A percentile compares a stretch with the other conserved stretches of the same genome.
Evolutionary conservation across 2,797 vertebrate species (phyloP).

Genomic region (Danio tinwini): DNA sequence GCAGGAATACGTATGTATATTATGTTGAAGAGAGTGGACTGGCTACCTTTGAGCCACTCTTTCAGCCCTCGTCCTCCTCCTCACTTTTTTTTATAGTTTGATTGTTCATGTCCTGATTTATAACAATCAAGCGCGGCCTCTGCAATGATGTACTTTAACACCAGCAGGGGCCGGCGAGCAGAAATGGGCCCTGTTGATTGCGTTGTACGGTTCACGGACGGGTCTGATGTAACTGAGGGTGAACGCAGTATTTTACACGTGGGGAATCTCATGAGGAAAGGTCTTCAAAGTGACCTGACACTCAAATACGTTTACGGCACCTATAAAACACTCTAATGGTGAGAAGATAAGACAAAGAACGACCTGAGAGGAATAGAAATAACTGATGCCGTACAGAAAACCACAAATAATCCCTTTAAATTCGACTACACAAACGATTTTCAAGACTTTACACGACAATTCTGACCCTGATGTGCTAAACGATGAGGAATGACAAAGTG

Average conservation of each 20-base stretch:
- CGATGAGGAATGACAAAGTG: too few relatives aligned
- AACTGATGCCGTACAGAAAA: background rate
- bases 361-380: conserved; percentile 14
- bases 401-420: background rate
- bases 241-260: conserved; percentile 49
- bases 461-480: too few relatives aligned
- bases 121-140: conserved; percentile 64
- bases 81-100: conserved; percentile 57
- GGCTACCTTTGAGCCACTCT: conserved; percentile 54
- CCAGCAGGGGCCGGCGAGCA: background rate
- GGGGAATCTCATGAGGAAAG: conserved; percentile 23
- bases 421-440: background rate
- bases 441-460: background rate
- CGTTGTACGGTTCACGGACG: conserved; percentile 44
- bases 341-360: conserved; percentile 29
- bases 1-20: conserved; percentile 48
- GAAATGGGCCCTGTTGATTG: conserved; percentile 50
- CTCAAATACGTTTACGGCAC: conserved; percentile 36
- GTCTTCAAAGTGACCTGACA: conserved; percentile 21
- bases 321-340: conserved; percentile 32
- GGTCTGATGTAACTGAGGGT: conserved; percentile 32
- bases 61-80: conserved; percentile 57
- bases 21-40: conserved; percentile 48
- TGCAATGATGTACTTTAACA: conserved; percentile 36
- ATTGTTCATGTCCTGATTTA: conserved; percentile 68